A percentile compares a stretch with the other conserved stretches of the same genome.
Evolutionary conservation across 2,113 vertebrate genomes (phyloP).

Genomic region (Urocolius indicus): DNA sequence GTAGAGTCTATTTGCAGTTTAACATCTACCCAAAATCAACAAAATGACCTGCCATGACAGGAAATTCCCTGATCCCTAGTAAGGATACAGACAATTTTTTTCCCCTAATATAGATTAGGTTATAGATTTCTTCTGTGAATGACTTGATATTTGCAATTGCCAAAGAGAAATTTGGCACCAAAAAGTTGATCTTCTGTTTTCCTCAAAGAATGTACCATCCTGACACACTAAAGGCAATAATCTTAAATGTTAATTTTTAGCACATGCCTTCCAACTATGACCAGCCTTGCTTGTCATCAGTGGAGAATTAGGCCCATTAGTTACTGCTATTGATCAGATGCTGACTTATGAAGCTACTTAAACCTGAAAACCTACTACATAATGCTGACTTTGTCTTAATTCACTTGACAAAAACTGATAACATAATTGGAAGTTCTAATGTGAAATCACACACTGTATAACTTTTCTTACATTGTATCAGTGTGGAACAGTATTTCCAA

Average conservation of each 20-base stretch:
- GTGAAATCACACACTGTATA: not conserved
- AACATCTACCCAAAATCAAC: not conserved
- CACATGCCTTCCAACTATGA: not conserved
- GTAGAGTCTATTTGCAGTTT: not conserved
- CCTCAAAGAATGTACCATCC: not conserved
- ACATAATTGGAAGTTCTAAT: not conserved
- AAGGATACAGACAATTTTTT: not conserved
- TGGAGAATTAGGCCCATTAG: not conserved
- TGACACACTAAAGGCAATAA: not conserved
- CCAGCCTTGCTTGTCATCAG: not conserved
- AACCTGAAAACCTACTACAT: not conserved
- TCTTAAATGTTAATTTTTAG: not conserved
- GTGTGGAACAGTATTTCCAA: not conserved
- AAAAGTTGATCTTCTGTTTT: not conserved
- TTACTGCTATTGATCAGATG: not conserved
- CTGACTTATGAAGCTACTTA: not conserved
- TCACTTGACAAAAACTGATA: not conserved
- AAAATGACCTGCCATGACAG: not conserved
- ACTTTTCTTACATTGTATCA: not conserved
- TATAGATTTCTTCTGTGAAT: not conserved
- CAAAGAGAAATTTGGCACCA: not conserved
- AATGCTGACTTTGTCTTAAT: not conserved
- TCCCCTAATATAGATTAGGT: too few species aligned
- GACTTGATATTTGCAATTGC: not conserved
- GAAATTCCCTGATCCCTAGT: not conserved